Evolutionary conservation across 2,797 vertebrate genomes (phyloP), one percentile per base, ranked within the genome.

Genomic region (Anabas testudineus): DNA sequence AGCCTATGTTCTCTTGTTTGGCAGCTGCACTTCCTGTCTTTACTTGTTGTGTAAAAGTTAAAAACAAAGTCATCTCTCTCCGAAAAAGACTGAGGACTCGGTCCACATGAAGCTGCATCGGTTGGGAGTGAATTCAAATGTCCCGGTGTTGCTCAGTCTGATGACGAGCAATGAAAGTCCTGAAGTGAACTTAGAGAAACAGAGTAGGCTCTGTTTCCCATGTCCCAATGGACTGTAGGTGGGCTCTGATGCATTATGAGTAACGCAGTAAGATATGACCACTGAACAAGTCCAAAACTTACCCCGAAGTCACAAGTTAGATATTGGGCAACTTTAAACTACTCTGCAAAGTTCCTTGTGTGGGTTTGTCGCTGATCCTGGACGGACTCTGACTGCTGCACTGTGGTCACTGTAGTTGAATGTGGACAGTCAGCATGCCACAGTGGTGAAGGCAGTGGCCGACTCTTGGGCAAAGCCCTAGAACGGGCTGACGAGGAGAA

Each of bases 381-480:
- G 66, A 51, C 47, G 64, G 73, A 81, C 48, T 78, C 51, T 10
- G 13, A 57, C 39, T 76, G 75, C 74, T 86, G 83, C 57, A 80
- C 67, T 85, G 56, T 85, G 80, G 86, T 73, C 86, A 48, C 57
- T 85, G 85, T 60, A 56, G 74, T 59, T 66, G 45, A 58, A 66
- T 36, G 47, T 3, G 46, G 74, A 74, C 4, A 2, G 61, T 76
- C 83, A 60, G 77, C 71, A 36, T 61, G 57, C 59, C 58, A 42
- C 75, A 60, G 51, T 19, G 41, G 65, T 73, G 6, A 63, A 43
- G 22, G 49, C 42, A 24, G 56, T 54, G 21, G 74, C 81, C 73
- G 88, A 87, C 86, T 79, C 82, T 54, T 43, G 67, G 63, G 73
- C 76, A 81, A 68, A 82, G 90, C 91, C 90, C 90, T 88, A 90